Evolutionary conservation across 2,113 vertebrate species (phyloP).

Genomic region (Globicephala melas): DNA sequence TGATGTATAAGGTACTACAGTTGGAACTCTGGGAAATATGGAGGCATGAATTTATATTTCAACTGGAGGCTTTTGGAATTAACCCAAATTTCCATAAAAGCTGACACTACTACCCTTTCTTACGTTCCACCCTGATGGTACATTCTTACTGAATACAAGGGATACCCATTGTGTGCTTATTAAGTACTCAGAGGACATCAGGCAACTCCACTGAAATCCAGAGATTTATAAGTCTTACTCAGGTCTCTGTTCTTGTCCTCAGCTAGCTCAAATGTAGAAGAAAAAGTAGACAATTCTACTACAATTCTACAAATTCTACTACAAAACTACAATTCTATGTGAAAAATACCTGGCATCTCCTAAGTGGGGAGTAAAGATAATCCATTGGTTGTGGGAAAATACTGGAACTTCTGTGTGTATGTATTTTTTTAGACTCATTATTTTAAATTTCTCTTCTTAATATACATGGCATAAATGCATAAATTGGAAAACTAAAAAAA

Average conservation of each 20-base stretch:
- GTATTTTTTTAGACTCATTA: constrained; percentile 14
- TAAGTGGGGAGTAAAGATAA: neutral
- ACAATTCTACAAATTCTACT: too few relatives aligned
- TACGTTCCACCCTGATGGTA: neutral
- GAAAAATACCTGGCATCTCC: neutral
- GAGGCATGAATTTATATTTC: neutral
- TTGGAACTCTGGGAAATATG: neutral
- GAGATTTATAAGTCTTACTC: neutral
- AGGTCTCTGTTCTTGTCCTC: constrained; percentile 14
- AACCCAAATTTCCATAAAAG: neutral
- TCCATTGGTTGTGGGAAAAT: neutral
- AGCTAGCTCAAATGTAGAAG: neutral
- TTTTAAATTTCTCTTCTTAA: constrained; percentile 13
- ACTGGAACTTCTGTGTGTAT: neutral
- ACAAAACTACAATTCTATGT: neutral
- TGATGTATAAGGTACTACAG: neutral
- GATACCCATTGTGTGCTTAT: neutral
- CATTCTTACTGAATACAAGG: neutral
- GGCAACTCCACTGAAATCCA: neutral
- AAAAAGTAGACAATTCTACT: neutral
- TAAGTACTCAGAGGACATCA: neutral
- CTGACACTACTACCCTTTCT: neutral
- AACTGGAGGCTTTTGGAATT: neutral
- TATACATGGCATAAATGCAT: neutral
- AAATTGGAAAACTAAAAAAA: neutral